Base-by-base conservation (phyloP, 2,888 invertebrate genomes). In the Amphipoea lucens region DNA sequence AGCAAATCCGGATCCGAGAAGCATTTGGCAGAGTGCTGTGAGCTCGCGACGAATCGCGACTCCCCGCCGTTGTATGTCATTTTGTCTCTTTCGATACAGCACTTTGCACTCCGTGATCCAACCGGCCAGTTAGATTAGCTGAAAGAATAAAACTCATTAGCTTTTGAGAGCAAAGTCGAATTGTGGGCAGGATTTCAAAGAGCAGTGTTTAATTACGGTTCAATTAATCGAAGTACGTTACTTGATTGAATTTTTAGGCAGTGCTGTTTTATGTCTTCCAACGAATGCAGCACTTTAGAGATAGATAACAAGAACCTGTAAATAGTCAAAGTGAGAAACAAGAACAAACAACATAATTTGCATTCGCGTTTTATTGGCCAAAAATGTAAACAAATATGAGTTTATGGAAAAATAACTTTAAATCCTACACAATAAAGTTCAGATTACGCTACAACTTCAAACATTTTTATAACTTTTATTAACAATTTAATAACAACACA, bases 1-100 rank as follows among this genome's bases (percentile, higher is more conserved):
- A 92, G 91, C 91, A 94, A 96, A 96, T 96, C 96, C 96, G 95
- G 94, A 93, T 95, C 87, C 92, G 91, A 91, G 91, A 87, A 92
- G 95, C 93, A 95, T 96, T 96, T 95, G 94, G 92, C 93, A 95
- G 94, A 96, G 96, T 95, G 96, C 94, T 94, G 91, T 82, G 85
- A 90, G 90, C 88, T 86, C 70, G 67, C 84, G 81, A 87, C 85
- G 77, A 67, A 72, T 81, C 80, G 80, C 86, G 87, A 89, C 90
- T 92, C 92, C 93, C 94, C 92, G 91, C 92, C 88, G 92, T 89
- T 91, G 85, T 88, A 85, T 89, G 92, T 91, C 92, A 93, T 95
- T 95, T 95, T 93, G 94, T 93, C 90, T 92, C 89, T 91, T 91
- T 92, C 92, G 87, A 91, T 93, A 96, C 96, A 96, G 85, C 94